Evolutionary conservation across 2,797 vertebrate species (phyloP).

Genomic region (Australoheros facetus): DNA sequence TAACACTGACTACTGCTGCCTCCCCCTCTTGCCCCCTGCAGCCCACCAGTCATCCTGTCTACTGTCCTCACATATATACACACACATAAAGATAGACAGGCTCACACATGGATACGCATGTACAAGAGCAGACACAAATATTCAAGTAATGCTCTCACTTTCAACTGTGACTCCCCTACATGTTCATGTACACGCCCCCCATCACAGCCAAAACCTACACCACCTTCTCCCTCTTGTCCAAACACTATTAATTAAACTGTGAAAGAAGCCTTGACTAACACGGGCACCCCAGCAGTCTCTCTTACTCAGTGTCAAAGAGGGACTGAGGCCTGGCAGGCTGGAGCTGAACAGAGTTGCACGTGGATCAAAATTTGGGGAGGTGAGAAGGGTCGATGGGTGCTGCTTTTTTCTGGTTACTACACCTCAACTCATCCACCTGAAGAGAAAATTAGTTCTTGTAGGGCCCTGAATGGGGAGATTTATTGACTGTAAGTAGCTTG

Average conservation of each 20-base stretch:
- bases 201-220: conserved; percentile 39
- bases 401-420: conserved; percentile 66
- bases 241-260: conserved; percentile 85
- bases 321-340: conserved; percentile 55
- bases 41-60: conserved; percentile 66
- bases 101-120: conserved; percentile 58
- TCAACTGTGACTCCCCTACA: conserved; percentile 40
- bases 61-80: conserved; percentile 71
- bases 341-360: conserved; percentile 50
- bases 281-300: conserved; percentile 76
- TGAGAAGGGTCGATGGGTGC: conserved; percentile 59
- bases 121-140: conserved; percentile 62
- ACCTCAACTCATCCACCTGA: conserved; percentile 70
- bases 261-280: conserved; percentile 84
- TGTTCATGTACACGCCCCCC: conserved; percentile 36
- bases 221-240: conserved; percentile 76
- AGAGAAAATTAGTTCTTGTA: conserved; percentile 74
- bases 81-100: conserved; percentile 64
- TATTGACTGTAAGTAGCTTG: conserved; percentile 78
- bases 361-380: conserved; percentile 52
- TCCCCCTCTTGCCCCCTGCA: conserved; percentile 26
- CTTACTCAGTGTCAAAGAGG: conserved; percentile 78
- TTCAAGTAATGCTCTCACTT: conserved; percentile 50
- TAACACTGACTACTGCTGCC: conserved; percentile 73
- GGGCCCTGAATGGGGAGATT: conserved; percentile 72